A percentile compares a stretch with the other conserved stretches of the same genome.
phyloP scores from a whole-genome alignment of 2,113 vertebrate species.

The Hypomesus transpacificus region DNA sequence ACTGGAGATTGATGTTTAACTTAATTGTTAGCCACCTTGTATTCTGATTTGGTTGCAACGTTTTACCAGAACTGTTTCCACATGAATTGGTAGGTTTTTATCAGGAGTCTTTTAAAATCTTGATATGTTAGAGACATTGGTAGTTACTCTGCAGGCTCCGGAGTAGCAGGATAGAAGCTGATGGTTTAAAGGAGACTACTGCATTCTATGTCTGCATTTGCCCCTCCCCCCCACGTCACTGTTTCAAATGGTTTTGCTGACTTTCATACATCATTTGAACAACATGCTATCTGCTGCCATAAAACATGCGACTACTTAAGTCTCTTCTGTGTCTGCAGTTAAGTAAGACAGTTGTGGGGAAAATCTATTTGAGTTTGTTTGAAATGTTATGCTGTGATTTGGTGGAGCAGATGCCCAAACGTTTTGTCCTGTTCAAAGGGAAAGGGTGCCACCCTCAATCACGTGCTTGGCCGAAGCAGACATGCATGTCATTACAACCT shows the following conservation, averaged over 20 bases:
- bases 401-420: constrained; percentile 61
- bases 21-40: constrained; percentile 83
- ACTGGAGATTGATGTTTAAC: constrained; percentile 93
- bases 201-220: constrained; percentile 69
- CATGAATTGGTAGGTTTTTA: constrained; percentile 72
- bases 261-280: constrained; percentile 76
- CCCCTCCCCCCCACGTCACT: constrained; percentile 60
- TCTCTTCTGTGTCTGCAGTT: constrained; percentile 63
- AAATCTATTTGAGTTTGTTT: constrained; percentile 57
- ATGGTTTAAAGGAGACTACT: constrained; percentile 78
- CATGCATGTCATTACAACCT: constrained; percentile 67
- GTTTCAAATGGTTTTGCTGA: constrained; percentile 76
- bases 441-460: constrained; percentile 57
- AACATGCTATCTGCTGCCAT: constrained; percentile 70
- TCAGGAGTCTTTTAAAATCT: constrained; percentile 76
- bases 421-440: constrained; percentile 68
- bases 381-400: constrained; percentile 62
- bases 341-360: constrained; percentile 57
- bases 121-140: constrained; percentile 76
- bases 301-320: constrained; percentile 55
- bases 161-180: constrained; percentile 72
- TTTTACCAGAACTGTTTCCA: constrained; percentile 72
- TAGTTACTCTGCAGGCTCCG: constrained; percentile 79
- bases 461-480: constrained; percentile 62
- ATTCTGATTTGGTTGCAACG: constrained; percentile 84